Conservation (phyloP, 2,797 vertebrate genomes). For the Sebastes elongatus region DNA sequence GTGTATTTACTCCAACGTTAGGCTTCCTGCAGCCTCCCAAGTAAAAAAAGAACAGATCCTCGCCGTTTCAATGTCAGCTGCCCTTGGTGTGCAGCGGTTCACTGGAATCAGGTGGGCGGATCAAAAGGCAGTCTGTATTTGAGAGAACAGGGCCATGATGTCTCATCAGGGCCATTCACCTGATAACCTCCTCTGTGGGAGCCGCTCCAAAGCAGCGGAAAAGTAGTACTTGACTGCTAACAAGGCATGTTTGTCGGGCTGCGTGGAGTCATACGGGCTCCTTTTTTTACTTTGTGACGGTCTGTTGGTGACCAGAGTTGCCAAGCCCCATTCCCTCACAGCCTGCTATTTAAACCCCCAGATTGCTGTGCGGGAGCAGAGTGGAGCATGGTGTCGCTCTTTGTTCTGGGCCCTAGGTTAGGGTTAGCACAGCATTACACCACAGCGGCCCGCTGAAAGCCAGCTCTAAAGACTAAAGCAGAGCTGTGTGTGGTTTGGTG, state of each 20-base stretch:
- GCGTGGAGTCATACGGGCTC: conserved; percentile 37
- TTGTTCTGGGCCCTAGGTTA: conserved; percentile 66
- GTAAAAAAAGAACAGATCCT: conserved; percentile 37
- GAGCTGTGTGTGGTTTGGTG: conserved; percentile 76
- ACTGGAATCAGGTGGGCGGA: conserved; percentile 65
- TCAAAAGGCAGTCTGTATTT: conserved; percentile 70
- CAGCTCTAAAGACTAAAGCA: conserved; percentile 69
- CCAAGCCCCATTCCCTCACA: conserved; percentile 67
- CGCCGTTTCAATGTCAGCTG: conserved; percentile 54
- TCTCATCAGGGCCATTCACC: conserved; percentile 66
- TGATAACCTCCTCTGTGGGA: conserved; percentile 61
- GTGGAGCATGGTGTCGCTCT: conserved; percentile 60
- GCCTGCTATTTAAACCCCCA: conserved; percentile 78
- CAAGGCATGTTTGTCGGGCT: conserved; percentile 35
- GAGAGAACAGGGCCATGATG: conserved; percentile 53
- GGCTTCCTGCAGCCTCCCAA: conserved; percentile 38
- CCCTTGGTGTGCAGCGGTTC: conserved; percentile 43
- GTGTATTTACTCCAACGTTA: conserved; percentile 42
- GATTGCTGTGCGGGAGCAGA: conserved; percentile 57
- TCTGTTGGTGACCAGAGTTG: conserved; percentile 46
- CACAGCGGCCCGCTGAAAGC: conserved; percentile 47
- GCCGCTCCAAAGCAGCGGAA: conserved; percentile 43
- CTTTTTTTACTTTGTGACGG: conserved; percentile 41
- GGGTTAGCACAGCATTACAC: conserved; percentile 65
- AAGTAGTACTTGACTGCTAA: conserved; percentile 22